Evolutionary conservation across 2,888 invertebrate species (phyloP).

Genomic region (Galerucella calmariensis): DNA sequence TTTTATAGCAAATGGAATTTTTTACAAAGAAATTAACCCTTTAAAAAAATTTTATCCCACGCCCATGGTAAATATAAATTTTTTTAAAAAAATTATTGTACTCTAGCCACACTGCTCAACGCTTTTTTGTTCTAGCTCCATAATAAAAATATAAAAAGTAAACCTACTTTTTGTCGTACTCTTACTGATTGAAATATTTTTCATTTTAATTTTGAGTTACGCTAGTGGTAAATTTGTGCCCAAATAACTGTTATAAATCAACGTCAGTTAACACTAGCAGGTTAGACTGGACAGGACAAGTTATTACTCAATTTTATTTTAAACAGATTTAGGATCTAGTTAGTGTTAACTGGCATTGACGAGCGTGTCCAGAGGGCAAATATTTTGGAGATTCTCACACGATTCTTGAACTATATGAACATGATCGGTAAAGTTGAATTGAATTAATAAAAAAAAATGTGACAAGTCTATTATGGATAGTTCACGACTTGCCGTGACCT

Average conservation of each 20-base stretch:
- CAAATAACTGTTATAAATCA: background rate
- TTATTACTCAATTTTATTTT: background rate
- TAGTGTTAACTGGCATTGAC: background rate
- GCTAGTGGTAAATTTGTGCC: background rate
- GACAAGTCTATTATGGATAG: slow-evolving; percentile 4
- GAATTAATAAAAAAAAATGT: background rate
- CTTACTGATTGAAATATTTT: background rate
- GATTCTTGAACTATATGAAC: background rate
- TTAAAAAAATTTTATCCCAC: no score
- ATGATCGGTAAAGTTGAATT: background rate
- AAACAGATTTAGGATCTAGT: background rate
- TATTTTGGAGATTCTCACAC: slow-evolving; percentile 3
- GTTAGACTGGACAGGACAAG: background rate
- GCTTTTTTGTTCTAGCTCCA: no score
- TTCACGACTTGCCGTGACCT: slow-evolving; percentile 4
- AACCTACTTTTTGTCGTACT: background rate
- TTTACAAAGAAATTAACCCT: no score
- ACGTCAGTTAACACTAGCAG: background rate
- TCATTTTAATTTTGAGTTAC: background rate
- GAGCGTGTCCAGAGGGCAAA: background rate
- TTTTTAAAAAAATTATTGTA: no score
- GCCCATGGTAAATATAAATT: no score
- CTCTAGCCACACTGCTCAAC: no score
- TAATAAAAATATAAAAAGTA: no score
- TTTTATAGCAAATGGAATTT: no score